Evolutionary conservation across 2,113 vertebrate species (phyloP), one percentile per base, ranked within the genome.

Genomic region (Gopherus evgoodei): DNA sequence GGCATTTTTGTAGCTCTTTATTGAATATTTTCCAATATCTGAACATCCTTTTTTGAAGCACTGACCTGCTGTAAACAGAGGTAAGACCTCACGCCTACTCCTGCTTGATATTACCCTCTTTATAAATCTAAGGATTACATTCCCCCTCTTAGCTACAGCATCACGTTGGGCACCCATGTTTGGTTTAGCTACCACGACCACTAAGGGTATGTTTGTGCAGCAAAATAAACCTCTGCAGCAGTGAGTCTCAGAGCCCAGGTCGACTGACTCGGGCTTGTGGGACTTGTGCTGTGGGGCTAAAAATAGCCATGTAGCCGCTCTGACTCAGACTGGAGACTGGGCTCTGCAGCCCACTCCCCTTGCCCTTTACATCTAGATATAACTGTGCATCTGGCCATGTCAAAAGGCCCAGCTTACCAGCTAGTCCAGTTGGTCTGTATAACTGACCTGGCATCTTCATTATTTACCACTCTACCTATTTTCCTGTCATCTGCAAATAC

Each of bases 21-120:
- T 10, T 93, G 83, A 29, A 65, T 12, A 86, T 90, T 27, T 59
- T 84, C 53, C 65, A 54, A 62, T 86, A 57, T 62, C 79, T 86
- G 86, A 76, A 65, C 11, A 81, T 81, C 31, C 24, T 89, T 93
- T 89, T 87, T 78, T 85, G 81, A 94, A 95, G 88, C 29, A 38
- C 57, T 50, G 53, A 94, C n/a, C 83, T 19, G 59, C 19, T 44
- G 6, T 50, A 49, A 29, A 38, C 75, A 84, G 62, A 90, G 35
- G 78, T 88, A 88, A 86, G 8, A 84, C 12, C 14, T 14, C 59
- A 29, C 59, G 11, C 83, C 31, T 86, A 80, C 16, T 38, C 80
- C 83, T 93, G 35, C 47, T 88, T 44, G 81, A 1, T 69, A 22
- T 19, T 90, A 89, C 14, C 14, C 17, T 31, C 38, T 53, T 90